These are phyloP conservation scores for Caenorhabditis afra DNA, from an alignment of 2,888 invertebrate genomes.

Conservation along the genomic window DNA sequence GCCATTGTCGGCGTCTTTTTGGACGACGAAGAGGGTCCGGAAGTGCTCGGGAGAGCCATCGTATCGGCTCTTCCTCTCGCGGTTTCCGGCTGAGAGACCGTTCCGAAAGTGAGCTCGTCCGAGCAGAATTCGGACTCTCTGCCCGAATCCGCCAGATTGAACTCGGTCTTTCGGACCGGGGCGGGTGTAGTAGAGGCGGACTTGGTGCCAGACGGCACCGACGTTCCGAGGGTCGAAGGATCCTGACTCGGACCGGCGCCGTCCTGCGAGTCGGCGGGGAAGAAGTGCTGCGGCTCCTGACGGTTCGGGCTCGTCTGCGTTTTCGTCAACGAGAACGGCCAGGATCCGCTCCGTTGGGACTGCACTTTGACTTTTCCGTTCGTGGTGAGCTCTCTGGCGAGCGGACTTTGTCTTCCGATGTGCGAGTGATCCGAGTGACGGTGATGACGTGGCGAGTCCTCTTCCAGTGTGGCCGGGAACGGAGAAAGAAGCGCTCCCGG, in stretches of 20 bases:
- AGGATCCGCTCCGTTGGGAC: constrained; percentile 65
- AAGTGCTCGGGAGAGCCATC: constrained; percentile 12
- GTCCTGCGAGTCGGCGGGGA: constrained; percentile 47
- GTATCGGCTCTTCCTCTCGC: constrained; percentile 17
- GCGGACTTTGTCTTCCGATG: constrained; percentile 53
- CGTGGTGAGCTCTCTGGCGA: constrained; percentile 54
- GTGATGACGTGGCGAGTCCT: constrained; percentile 57
- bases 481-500: constrained; percentile 59
- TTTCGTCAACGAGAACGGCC: constrained; percentile 64
- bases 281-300: constrained; percentile 41
- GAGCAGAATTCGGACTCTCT: constrained; percentile 53
- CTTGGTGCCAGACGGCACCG: constrained; percentile 9
- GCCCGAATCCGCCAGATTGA: constrained; percentile 44
- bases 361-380: constrained; percentile 66
- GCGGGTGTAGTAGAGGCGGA: constrained; percentile 45
- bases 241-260: constrained; percentile 28
- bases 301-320: constrained; percentile 57
- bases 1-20: constrained; percentile 44
- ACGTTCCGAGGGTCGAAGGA: neutral
- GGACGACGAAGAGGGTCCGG: constrained; percentile 33
- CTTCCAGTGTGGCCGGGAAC: constrained; percentile 66
- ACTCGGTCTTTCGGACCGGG: constrained; percentile 29
- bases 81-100: constrained; percentile 40
- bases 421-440: constrained; percentile 55
- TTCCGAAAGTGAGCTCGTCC: constrained; percentile 47